A percentile compares a stretch with the other conserved stretches of the same genome.
Conservation (phyloP, 2,113 vertebrate genomes). For the Ifrita kowaldi region DNA sequence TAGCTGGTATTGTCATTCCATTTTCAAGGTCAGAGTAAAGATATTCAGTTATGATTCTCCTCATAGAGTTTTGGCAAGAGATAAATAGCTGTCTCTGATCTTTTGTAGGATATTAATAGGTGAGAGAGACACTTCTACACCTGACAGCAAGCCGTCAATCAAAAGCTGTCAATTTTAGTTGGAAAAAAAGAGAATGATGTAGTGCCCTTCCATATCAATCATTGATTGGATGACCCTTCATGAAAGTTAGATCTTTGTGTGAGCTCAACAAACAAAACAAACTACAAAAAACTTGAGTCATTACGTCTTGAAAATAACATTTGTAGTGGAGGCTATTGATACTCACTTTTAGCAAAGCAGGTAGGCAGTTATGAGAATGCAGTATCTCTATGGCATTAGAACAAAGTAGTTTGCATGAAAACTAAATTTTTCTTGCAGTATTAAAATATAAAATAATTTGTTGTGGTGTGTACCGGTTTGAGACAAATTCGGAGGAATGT, state of each 20-base stretch:
- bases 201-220: background rate
- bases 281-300: background rate
- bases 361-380: background rate
- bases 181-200: background rate
- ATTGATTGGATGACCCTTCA: background rate
- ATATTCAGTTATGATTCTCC: background rate
- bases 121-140: background rate
- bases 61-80: background rate
- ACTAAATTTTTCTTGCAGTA: background rate
- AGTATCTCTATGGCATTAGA: background rate
- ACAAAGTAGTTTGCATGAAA: background rate
- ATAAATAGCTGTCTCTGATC: background rate
- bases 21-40: conserved; percentile 35
- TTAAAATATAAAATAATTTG: background rate
- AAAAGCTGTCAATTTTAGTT: background rate
- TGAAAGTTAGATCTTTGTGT: background rate
- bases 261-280: background rate
- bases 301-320: background rate
- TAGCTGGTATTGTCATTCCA: background rate
- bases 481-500: no score
- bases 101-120: conserved; percentile 15
- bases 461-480: background rate
- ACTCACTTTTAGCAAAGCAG: background rate
- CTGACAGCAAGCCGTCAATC: conserved; percentile 1
- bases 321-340: background rate